A percentile compares a stretch with the other conserved stretches of the same genome.
These are phyloP conservation scores for Macrostomum lignano DNA, from an alignment of 1,140 invertebrate species.

Conservation along the genomic window DNA sequence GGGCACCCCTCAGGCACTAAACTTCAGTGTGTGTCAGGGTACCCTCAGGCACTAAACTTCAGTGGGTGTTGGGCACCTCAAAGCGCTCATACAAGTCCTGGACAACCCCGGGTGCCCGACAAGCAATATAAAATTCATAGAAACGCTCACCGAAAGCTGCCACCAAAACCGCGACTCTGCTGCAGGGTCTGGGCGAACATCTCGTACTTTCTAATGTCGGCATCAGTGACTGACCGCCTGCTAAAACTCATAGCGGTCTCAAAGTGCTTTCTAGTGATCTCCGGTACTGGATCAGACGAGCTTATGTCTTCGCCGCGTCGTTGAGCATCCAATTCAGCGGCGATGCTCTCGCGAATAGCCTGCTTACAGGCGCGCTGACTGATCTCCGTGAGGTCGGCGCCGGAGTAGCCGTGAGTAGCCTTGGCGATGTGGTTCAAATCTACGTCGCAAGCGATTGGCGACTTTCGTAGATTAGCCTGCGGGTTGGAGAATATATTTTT, in stretches of 20 bases:
- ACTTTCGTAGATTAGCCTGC: constrained; percentile 80
- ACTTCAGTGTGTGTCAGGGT: no score
- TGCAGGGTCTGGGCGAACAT: constrained; percentile 99
- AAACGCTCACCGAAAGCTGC: no score
- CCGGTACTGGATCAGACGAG: constrained; percentile 50
- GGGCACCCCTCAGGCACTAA: no score
- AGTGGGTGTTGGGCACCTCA: no score
- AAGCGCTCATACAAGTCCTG: no score
- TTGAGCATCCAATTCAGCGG: constrained; percentile 81
- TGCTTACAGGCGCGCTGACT: constrained; percentile 96
- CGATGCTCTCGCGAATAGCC: constrained; percentile 87
- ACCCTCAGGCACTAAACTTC: no score
- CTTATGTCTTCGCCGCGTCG: constrained; percentile 47
- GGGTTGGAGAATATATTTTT: no score
- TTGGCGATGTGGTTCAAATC: constrained; percentile 77
- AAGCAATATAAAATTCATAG: no score
- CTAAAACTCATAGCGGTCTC: constrained; percentile 99
- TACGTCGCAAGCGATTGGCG: constrained; percentile 75
- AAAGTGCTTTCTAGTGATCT: constrained; percentile 81
- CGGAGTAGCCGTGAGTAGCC: constrained; percentile 81
- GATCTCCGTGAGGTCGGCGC: constrained; percentile 93
- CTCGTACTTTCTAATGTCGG: constrained; percentile 97
- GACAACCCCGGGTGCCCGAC: no score
- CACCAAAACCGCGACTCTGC: constrained; percentile 89
- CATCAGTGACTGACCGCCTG: constrained; percentile 88